phyloP scores from a whole-genome alignment of 1,140 invertebrate species.

The Drosophila athabasca region DNA sequence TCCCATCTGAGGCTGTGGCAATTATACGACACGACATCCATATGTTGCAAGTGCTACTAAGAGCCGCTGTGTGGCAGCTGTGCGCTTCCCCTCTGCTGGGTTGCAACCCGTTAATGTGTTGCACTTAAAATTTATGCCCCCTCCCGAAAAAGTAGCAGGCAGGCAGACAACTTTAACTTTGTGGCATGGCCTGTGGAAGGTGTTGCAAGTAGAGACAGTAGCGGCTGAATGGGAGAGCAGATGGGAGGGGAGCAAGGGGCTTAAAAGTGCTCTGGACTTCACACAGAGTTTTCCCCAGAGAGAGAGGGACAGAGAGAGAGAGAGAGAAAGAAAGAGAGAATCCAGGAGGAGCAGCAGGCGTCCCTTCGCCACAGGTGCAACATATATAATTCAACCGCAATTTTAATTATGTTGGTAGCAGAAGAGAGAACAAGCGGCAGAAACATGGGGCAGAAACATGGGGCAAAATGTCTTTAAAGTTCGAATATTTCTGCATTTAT shows the following conservation, averaged over 20 bases:
- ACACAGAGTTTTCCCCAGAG: slow-evolving; percentile 58
- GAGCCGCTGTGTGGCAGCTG: slow-evolving; percentile 65
- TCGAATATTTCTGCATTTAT: slow-evolving; percentile 9
- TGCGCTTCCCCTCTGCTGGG: slow-evolving; percentile 15
- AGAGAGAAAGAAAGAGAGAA: too few relatives aligned
- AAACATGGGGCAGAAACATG: slow-evolving; percentile 18
- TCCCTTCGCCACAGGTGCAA: slow-evolving; percentile 72
- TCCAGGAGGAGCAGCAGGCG: slow-evolving; percentile 25
- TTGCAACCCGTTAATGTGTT: slow-evolving; percentile 71
- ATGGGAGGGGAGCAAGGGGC: slow-evolving; percentile 4
- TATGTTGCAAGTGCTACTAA: slow-evolving; percentile 69
- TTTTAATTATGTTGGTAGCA: slow-evolving; percentile 73
- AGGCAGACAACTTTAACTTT: slow-evolving; percentile 73
- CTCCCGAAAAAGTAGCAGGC: slow-evolving; percentile 38
- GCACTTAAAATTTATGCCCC: slow-evolving; percentile 76
- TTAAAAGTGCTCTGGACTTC: slow-evolving; percentile 61
- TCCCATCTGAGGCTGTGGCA: slow-evolving; percentile 42
- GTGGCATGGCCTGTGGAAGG: slow-evolving; percentile 1
- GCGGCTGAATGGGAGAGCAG: too few relatives aligned
- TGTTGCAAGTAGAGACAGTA: too few relatives aligned
- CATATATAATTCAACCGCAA: slow-evolving; percentile 77
- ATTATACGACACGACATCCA: slow-evolving; percentile 72
- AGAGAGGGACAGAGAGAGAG: slow-evolving; percentile 3
- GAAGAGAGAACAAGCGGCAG: slow-evolving; percentile 34
- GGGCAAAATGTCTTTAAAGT: slow-evolving; percentile 49